Evolutionary conservation across 2,797 vertebrate genomes (phyloP).

Genomic region (Sebastes dallii): DNA sequence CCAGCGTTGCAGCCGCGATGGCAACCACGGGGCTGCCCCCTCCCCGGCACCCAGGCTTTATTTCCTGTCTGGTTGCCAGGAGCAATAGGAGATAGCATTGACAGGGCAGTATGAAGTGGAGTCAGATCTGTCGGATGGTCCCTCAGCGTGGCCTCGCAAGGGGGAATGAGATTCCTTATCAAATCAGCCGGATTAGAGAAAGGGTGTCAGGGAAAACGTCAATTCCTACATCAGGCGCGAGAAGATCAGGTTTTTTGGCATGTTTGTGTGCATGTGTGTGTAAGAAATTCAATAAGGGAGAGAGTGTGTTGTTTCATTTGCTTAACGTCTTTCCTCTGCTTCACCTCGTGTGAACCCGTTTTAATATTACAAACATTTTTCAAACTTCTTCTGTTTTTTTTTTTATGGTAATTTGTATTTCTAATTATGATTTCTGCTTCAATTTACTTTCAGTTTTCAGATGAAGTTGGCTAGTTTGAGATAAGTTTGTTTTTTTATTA

Average conservation of each 20-base stretch:
- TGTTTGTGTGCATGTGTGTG: constrained; percentile 22
- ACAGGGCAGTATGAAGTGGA: constrained; percentile 78
- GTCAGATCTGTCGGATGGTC: constrained; percentile 78
- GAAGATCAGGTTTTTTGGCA: constrained; percentile 32
- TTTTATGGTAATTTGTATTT: constrained; percentile 12
- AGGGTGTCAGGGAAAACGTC: constrained; percentile 64
- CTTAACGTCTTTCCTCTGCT: neutral
- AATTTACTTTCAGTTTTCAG: constrained; percentile 11
- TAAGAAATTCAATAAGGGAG: neutral
- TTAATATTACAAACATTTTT: neutral
- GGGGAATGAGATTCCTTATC: constrained; percentile 79
- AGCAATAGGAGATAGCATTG: constrained; percentile 83
- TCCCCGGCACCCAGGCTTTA: constrained; percentile 52
- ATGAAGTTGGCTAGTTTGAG: constrained; percentile 3
- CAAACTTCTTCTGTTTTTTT: neutral
- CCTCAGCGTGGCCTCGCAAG: constrained; percentile 44
- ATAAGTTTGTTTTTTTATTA: constrained; percentile 6
- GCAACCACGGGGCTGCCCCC: neutral
- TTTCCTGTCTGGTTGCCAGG: constrained; percentile 77
- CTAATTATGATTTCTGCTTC: constrained; percentile 34
- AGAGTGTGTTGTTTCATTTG: neutral
- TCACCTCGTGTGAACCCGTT: neutral
- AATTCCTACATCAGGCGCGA: constrained; percentile 51
- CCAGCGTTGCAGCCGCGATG: neutral
- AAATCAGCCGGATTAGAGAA: constrained; percentile 78